Conservation (phyloP, 37 sponge, comb jelly and placozoan genomes). For the Dysidea cf. avara region DNA sequence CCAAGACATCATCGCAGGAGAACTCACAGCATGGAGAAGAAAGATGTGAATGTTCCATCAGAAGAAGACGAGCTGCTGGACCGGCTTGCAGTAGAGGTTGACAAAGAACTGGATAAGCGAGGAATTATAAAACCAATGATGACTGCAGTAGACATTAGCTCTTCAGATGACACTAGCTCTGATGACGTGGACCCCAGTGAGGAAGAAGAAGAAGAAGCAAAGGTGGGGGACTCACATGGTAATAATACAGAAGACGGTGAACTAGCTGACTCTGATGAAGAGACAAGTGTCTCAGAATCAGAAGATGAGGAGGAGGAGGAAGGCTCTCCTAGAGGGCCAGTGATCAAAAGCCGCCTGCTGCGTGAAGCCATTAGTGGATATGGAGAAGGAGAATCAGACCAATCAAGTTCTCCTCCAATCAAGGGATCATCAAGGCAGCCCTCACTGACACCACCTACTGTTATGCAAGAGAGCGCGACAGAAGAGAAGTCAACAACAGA, state of each 20-base stretch:
- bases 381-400: not conserved
- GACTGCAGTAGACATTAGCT: not conserved
- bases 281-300: not conserved
- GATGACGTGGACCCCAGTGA: conserved; percentile 18
- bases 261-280: not conserved
- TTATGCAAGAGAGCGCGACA: not conserved
- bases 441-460: not conserved
- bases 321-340: not conserved
- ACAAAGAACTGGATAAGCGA: not conserved
- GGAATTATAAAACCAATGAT: not conserved
- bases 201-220: not conserved
- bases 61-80: conserved; percentile 14
- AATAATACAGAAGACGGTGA: not conserved
- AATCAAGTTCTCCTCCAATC: not conserved
- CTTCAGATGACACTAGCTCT: not conserved
- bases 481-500: not conserved
- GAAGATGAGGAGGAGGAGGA: conserved; percentile 8
- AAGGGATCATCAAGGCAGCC: not conserved
- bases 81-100: not conserved
- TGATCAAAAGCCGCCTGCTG: no score
- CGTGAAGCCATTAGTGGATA: no score
- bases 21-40: no score
- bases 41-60: no score
- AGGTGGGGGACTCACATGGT: not conserved
- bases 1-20: no score